Conservation (phyloP, 2,113 vertebrate species). For the Phaetusa simplex region DNA sequence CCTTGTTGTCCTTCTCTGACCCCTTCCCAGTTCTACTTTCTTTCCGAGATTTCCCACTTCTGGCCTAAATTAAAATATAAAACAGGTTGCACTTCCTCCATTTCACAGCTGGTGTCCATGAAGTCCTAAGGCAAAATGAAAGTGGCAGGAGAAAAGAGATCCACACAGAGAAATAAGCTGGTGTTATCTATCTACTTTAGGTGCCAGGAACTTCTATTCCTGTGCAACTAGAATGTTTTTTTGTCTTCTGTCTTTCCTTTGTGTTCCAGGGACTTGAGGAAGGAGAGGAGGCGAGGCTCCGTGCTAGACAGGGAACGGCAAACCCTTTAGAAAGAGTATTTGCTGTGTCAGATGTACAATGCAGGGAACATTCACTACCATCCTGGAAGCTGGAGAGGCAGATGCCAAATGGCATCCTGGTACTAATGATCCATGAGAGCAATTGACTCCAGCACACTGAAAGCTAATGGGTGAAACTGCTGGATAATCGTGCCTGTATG, state of each 20-base stretch:
- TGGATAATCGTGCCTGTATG: background rate
- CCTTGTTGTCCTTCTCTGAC: background rate
- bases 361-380: background rate
- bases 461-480: background rate
- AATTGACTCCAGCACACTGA: fast-evolving
- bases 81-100: background rate
- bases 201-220: background rate
- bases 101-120: background rate
- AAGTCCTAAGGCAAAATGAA: background rate
- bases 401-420: background rate
- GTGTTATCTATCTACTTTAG: background rate
- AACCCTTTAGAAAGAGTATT: background rate
- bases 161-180: background rate
- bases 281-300: background rate
- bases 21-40: background rate
- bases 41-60: background rate
- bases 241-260: background rate
- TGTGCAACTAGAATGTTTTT: background rate
- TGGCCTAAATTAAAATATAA: background rate
- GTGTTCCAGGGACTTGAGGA: background rate
- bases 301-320: background rate
- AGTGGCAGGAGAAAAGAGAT: background rate
- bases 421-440: background rate
- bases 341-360: background rate
- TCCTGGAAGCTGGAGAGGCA: background rate